Evolutionary conservation across 1,140 invertebrate genomes (phyloP).

Genomic region (Drosophila willistoni): DNA sequence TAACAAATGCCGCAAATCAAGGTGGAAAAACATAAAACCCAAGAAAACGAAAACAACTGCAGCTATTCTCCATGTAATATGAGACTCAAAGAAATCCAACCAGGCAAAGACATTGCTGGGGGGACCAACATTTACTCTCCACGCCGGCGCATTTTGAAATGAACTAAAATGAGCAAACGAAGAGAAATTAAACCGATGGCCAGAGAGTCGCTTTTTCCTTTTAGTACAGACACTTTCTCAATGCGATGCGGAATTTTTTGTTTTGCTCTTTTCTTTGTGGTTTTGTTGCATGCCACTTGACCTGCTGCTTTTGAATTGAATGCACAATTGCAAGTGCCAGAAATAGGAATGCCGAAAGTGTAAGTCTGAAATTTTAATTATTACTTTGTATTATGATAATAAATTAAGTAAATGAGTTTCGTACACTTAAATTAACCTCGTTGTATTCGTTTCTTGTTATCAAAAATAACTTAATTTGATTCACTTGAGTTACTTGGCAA

Average conservation of each 20-base stretch:
- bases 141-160: conserved; percentile 46
- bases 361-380: conserved; percentile 6
- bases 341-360: conserved; percentile 2
- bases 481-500: too few relatives aligned
- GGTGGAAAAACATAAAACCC: conserved; percentile 4
- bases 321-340: conserved; percentile 48
- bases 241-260: conserved; percentile 41
- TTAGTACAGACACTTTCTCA: conserved; percentile 52
- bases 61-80: conserved; percentile 31
- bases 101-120: not conserved
- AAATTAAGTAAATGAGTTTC: not conserved
- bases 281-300: conserved; percentile 62
- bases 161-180: conserved; percentile 63
- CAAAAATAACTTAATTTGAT: too few relatives aligned
- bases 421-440: not conserved
- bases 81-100: conserved; percentile 3
- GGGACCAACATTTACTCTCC: conserved; percentile 14
- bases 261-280: conserved; percentile 34
- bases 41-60: conserved; percentile 27
- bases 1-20: conserved; percentile 57
- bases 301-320: conserved; percentile 59
- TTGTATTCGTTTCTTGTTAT: too few relatives aligned
- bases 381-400: conserved; percentile 3
- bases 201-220: conserved; percentile 29
- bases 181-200: not conserved